These are phyloP conservation scores for Trachymyrmex cornetzi DNA, from an alignment of 1,140 invertebrate genomes.

Conservation along the genomic window DNA sequence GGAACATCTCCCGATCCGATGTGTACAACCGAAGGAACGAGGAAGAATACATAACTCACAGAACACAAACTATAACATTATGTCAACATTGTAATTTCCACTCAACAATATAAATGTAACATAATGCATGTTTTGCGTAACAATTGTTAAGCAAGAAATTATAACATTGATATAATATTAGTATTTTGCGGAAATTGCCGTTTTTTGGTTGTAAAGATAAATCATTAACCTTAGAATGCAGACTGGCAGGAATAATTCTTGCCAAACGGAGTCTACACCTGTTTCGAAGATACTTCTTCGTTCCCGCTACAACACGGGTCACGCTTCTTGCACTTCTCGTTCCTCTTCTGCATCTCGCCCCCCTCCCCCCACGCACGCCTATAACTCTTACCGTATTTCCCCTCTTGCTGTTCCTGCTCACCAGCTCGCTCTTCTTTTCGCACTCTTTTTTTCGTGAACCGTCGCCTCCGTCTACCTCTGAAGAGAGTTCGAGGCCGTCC, in stretches of 20 bases:
- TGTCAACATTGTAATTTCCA: too few relatives aligned
- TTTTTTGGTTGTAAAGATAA: constrained; percentile 70
- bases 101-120: too few relatives aligned
- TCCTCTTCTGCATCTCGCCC: constrained; percentile 16
- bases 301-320: constrained; percentile 62
- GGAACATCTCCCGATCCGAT: not conserved
- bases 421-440: constrained; percentile 6
- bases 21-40: constrained; percentile 9
- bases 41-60: not conserved
- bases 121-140: too few relatives aligned
- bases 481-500: constrained; percentile 71
- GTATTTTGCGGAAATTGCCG: not conserved
- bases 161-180: too few relatives aligned
- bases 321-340: constrained; percentile 61
- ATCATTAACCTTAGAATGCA: constrained; percentile 74
- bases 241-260: constrained; percentile 53
- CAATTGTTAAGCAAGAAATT: too few relatives aligned
- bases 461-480: constrained; percentile 22
- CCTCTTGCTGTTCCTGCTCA: constrained; percentile 11
- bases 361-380: not conserved
- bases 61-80: too few relatives aligned
- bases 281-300: constrained; percentile 69
- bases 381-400: constrained; percentile 26
- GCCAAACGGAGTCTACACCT: constrained; percentile 69
- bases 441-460: constrained; percentile 31